Evolutionary conservation across 2,888 invertebrate genomes (phyloP), one percentile per base, ranked within the genome.

Genomic region (Amaurobius ferox): DNA sequence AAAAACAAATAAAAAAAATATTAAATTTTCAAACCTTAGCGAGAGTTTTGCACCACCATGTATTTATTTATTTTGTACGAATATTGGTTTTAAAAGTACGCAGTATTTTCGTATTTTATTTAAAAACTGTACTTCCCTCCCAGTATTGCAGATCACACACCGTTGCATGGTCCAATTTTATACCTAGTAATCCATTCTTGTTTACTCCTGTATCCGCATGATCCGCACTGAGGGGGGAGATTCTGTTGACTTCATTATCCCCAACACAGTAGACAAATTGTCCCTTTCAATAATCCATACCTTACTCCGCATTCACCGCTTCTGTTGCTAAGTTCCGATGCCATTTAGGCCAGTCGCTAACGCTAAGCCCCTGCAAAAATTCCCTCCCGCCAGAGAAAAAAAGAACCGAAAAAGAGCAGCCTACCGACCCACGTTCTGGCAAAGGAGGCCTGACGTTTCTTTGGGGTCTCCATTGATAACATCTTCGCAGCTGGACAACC

Each of bases 401-500:
- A 6, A 55, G 2, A 5, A 55, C 5, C 35, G 9, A 55, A 55
- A 55, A 55, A 55, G 55, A 55, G 55, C 55, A 55, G 55, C 55
- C 2, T 5, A 44, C 44, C 44, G 44, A 11, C 44, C 44, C 35
- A 11, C 11, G 35, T 35, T n/a, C n/a, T n/a, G n/a, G 11, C 9
- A 44, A 44, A 23, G 55, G 23, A 23, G 55, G 23, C 55, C 48
- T 74, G 74, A 40, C 68, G 79, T 48, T 68, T 81, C 30, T 26
- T 44, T 26, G 30, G 44, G 44, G 70, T 76, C 71, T 83, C 77
- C 76, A 71, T 70, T 67, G 77, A 85, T 77, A 85, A 77, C 83
- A 85, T 85, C 77, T 83, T 83, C 83, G 40, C 77, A 72, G 83
- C 72, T 78, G 77, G 77, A 77, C 71, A 76, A 73, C 72, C 39